These are phyloP conservation scores for Tragelaphus buxtoni DNA, from an alignment of 2,113 vertebrate genomes.

Conservation along the genomic window DNA sequence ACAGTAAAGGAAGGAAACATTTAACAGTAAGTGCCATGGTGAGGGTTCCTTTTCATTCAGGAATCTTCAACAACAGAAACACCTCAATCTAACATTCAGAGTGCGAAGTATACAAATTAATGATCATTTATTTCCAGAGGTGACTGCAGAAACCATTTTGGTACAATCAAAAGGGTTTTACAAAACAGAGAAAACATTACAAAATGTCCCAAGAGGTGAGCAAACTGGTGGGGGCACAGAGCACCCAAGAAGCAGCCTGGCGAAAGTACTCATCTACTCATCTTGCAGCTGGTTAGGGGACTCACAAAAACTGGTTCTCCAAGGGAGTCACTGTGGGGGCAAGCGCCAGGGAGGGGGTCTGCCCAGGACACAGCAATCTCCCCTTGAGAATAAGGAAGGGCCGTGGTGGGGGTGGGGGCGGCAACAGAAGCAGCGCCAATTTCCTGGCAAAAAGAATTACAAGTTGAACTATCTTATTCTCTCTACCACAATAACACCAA, in stretches of 20 bases:
- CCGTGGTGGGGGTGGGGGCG: fast-evolving
- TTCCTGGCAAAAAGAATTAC: constrained; percentile 12
- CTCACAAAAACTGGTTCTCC: background rate
- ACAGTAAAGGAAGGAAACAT: constrained; percentile 51
- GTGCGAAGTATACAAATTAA: constrained; percentile 72
- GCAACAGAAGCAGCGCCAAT: background rate
- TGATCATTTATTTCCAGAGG: constrained; percentile 60
- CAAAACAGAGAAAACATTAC: constrained; percentile 47
- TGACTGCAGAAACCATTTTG: constrained; percentile 39
- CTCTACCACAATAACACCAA: background rate
- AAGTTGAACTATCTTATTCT: background rate
- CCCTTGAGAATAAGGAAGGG: background rate
- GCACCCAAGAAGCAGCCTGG: constrained; percentile 26
- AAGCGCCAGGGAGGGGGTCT: background rate
- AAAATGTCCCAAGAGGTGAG: constrained; percentile 34
- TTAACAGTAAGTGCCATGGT: constrained; percentile 1
- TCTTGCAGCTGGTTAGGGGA: background rate
- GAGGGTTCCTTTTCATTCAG: constrained; percentile 53
- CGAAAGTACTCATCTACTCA: background rate
- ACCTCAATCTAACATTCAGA: constrained; percentile 67
- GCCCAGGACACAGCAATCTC: background rate
- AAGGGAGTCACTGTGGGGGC: background rate
- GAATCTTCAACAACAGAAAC: constrained; percentile 57
- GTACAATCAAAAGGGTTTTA: constrained; percentile 55
- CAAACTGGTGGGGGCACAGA: background rate